A percentile compares a stretch with the other conserved stretches of the same genome.
Evolutionary conservation across 2,113 vertebrate genomes (phyloP).

Genomic region (Uria aalge): DNA sequence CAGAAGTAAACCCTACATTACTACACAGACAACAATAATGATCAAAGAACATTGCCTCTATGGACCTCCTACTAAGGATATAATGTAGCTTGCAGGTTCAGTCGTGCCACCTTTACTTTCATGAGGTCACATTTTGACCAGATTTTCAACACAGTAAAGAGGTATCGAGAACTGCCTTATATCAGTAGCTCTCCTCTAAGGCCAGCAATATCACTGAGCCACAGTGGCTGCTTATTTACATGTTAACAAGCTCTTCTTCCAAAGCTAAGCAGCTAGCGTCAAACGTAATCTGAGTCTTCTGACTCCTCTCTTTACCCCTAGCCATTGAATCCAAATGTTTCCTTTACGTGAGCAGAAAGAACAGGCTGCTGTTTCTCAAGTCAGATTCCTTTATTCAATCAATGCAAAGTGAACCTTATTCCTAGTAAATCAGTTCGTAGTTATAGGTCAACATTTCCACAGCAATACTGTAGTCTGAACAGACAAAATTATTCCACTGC

Average conservation of each 20-base stretch:
- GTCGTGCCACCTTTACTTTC: not conserved
- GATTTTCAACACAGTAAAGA: not conserved
- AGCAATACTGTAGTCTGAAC: not conserved
- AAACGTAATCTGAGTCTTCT: not conserved
- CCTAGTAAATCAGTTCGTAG: not conserved
- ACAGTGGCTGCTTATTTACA: not conserved
- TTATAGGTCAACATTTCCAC: not conserved
- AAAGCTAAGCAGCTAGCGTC: not conserved
- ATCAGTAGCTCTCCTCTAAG: not conserved
- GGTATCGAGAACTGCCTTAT: not conserved
- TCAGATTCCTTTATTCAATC: not conserved
- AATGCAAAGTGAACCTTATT: not conserved
- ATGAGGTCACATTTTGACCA: not conserved
- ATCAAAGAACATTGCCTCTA: not conserved
- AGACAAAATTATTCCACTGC: not conserved
- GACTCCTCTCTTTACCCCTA: not conserved
- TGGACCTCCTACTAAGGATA: not conserved
- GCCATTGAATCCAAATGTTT: not conserved
- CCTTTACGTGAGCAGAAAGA: not conserved
- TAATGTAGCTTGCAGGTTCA: not conserved
- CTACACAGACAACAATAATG: not conserved
- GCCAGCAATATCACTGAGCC: not conserved
- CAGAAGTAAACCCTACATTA: not conserved
- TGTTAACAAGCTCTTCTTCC: not conserved
- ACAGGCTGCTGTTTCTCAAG: not conserved